Conservation (phyloP, 2,888 invertebrate genomes). For the Amaurobius ferox region DNA sequence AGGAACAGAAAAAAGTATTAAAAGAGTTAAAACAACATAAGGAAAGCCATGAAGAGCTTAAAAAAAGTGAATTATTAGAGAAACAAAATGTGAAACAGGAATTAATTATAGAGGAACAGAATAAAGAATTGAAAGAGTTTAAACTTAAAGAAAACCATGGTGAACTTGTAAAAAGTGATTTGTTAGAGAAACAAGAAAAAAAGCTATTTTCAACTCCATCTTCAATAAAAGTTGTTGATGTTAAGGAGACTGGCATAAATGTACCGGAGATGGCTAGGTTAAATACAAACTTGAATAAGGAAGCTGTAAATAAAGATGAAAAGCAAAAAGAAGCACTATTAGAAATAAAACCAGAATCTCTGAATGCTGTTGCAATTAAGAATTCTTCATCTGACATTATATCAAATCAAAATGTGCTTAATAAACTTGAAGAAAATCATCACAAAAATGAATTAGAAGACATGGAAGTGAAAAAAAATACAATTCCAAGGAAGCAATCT, state of each 20-base stretch:
- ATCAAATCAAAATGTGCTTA: not conserved
- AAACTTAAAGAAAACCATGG: not conserved
- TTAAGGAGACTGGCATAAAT: not conserved
- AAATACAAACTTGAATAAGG: no score
- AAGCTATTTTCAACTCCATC: no score
- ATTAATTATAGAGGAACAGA: no score
- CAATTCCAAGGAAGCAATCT: not conserved
- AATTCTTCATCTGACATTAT: not conserved
- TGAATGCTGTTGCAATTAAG: not conserved
- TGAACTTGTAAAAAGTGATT: not conserved
- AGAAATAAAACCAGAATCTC: not conserved
- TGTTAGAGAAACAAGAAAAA: no score
- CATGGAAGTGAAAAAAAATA: not conserved
- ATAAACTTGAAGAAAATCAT: not conserved
- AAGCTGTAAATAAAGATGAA: not conserved
- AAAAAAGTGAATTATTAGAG: not conserved
- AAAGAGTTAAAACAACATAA: conserved; percentile 81
- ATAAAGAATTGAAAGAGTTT: no score
- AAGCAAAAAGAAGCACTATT: not conserved
- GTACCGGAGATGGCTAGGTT: not conserved
- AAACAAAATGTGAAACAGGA: not conserved
- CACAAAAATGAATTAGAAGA: not conserved
- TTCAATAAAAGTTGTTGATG: not conserved
- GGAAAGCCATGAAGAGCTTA: conserved; percentile 70
- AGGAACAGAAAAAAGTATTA: conserved; percentile 83